Evolutionary conservation across 2,888 invertebrate genomes (phyloP), one percentile per base, ranked within the genome.

Genomic region (Rapana venosa): DNA sequence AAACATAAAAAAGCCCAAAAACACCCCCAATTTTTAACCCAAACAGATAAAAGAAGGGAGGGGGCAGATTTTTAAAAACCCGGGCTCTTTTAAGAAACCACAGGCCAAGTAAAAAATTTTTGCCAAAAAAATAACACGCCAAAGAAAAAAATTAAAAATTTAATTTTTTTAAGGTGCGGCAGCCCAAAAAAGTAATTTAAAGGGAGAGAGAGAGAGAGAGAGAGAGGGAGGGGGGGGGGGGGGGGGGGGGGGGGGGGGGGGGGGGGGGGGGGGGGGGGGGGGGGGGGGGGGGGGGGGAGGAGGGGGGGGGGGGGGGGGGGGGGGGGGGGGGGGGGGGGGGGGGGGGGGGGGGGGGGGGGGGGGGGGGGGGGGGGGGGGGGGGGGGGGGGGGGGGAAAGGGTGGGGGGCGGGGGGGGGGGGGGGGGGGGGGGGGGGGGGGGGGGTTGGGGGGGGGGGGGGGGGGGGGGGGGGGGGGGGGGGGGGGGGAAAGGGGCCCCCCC

Each of bases 201-300:
- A 89, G 70, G 66, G 26, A 89, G n/a, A 84, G 32, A 86, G 56
- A 86, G n/a, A 89, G n/a, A 86, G 47, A 86, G 47, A 86, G 86
- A 86, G 15, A 89, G 47, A 56, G 81, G 13, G 35, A 22, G 81
- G 13, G 35, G 13, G 81, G 13, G 35, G 6, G 81, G 13, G 81
- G 8, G 47, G 26, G 84, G 26, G 84, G 26, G 47, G 26, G 84
- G 26, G 47, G 26, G 22, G 11, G 84, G 26, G 47, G 26, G 47
- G 8, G 13, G 26, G 47, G 26, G 84, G 26, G 84, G 26, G 47
- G 26, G 84, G 26, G 84, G 26, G 47, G 26, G 84, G 11, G 47
- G 11, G 22, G 11, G 47, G 26, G 84, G 26, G 84, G 26, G 47
- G 5, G 47, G 26, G 84, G 26, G 84, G 26, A 36, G 70, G 89